phyloP scores from a whole-genome alignment of 1,140 invertebrate species.

The Hermetia illucens region DNA sequence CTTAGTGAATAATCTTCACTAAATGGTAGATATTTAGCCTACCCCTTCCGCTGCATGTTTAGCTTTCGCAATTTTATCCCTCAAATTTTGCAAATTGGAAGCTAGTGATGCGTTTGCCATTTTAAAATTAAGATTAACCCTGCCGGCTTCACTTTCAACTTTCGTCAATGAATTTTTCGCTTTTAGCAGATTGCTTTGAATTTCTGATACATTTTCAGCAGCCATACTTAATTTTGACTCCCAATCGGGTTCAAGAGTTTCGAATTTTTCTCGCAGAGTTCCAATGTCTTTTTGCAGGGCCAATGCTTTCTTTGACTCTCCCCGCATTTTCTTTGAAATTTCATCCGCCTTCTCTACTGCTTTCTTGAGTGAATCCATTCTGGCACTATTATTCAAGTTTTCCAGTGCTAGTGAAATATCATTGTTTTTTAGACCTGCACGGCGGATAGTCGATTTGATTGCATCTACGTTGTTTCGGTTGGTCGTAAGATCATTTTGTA shows the following conservation, averaged over 20 bases:
- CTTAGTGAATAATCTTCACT: neutral
- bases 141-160: constrained; percentile 31
- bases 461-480: constrained; percentile 32
- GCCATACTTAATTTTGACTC: constrained; percentile 35
- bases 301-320: constrained; percentile 35
- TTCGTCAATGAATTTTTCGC: constrained; percentile 36
- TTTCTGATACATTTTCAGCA: constrained; percentile 26
- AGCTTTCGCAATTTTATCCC: constrained; percentile 59
- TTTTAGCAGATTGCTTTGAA: constrained; percentile 20
- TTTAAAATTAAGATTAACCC: constrained; percentile 40
- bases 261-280: constrained; percentile 35
- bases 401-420: constrained; percentile 28
- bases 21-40: constrained; percentile 16
- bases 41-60: constrained; percentile 68
- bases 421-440: constrained; percentile 37
- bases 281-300: constrained; percentile 33
- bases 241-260: constrained; percentile 39
- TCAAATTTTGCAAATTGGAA: constrained; percentile 47
- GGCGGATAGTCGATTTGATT: constrained; percentile 35
- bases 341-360: constrained; percentile 32
- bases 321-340: constrained; percentile 33
- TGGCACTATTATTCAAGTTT: constrained; percentile 12
- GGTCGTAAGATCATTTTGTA: constrained; percentile 18
- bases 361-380: constrained; percentile 23
- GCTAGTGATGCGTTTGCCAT: constrained; percentile 44